Evolutionary conservation across 2,797 vertebrate species (phyloP).

Genomic region (Melanotaenia pygmaea): DNA sequence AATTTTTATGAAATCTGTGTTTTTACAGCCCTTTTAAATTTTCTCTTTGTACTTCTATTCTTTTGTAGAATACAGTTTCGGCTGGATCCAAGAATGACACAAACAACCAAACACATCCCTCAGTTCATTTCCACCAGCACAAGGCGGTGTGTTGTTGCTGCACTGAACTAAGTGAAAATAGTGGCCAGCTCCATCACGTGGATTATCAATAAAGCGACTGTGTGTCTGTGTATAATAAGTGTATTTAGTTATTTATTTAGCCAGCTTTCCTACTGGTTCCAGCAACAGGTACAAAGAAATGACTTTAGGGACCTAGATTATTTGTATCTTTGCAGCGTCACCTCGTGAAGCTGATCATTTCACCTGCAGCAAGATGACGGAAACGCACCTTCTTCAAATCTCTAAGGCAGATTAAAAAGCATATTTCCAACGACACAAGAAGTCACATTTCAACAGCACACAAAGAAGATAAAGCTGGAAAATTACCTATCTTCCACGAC

Average conservation of each 20-base stretch:
- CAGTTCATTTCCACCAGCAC: not conserved
- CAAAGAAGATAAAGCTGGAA: conserved; percentile 5
- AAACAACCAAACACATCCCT: not conserved
- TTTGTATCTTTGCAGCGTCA: not conserved
- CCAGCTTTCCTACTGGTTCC: not conserved
- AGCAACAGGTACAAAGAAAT: conserved; percentile 14
- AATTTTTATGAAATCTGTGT: conserved; percentile 66
- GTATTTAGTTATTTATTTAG: conserved; percentile 19
- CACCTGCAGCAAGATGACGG: conserved; percentile 21
- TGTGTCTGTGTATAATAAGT: conserved; percentile 13
- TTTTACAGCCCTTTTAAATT: conserved; percentile 34
- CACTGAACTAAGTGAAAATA: conserved; percentile 3
- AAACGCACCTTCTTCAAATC: not conserved
- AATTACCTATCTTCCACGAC: conserved; percentile 17
- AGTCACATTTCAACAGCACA: not conserved
- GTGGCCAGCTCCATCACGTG: conserved; percentile 1
- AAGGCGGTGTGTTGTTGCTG: conserved; percentile 14
- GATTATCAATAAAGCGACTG: conserved; percentile 30
- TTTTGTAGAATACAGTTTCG: conserved; percentile 28
- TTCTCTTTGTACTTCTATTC: not conserved
- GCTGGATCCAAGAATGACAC: conserved; percentile 1
- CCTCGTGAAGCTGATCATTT: conserved; percentile 1
- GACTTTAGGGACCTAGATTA: not conserved
- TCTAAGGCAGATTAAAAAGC: not conserved
- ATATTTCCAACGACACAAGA: not conserved